Evolutionary conservation across 2,888 invertebrate species (phyloP), one percentile per base, ranked within the genome.

Genomic region (Melolontha melolontha): DNA sequence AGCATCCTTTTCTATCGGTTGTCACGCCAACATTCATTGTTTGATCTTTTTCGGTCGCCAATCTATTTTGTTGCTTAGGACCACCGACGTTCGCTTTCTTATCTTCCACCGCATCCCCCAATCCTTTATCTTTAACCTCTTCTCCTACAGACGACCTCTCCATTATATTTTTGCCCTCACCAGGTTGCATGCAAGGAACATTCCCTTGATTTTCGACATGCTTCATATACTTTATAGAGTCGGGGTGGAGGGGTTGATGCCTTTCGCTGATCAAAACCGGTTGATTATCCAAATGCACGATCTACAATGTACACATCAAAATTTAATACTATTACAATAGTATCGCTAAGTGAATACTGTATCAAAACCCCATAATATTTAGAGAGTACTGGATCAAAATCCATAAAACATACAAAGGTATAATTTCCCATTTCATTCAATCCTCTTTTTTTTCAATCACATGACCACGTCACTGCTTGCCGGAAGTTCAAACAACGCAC

Each of bases 261-360:
- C 78, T 79, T 73, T 84, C 82, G 10, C 74, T 76, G 57, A 75
- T 76, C 5, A 79, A 72, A 12, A 82, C 75, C 1, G 81, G 79
- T 5, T 77, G 75, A 68, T 81, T 81, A 71, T 82, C 82, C 70
- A 82, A 76, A 75, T 81, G 82, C 6, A 74, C 72, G 11, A 82
- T 72, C 80, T 81, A 65, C 8, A 14, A 44, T 57, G n/a, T n/a
- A n/a, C 2, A 41, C 12, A 12, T 41, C 6, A 41, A 55, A 41
- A 17, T 41, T 22, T 41, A 16, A 22, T 40, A 22, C n/a, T n/a
- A n/a, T n/a, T n/a, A n/a, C n/a, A n/a, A n/a, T n/a, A n/a, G n/a
- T n/a, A n/a, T n/a, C n/a, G n/a, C n/a, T n/a, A n/a, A n/a, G n/a
- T n/a, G n/a, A n/a, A n/a, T n/a, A n/a, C n/a, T n/a, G n/a, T n/a